Percentiles rank a stretch among this genome's conserved stretches.
phyloP scores from a whole-genome alignment of 2,797 vertebrate genomes.

The Helicolenus hilgendorfi region DNA sequence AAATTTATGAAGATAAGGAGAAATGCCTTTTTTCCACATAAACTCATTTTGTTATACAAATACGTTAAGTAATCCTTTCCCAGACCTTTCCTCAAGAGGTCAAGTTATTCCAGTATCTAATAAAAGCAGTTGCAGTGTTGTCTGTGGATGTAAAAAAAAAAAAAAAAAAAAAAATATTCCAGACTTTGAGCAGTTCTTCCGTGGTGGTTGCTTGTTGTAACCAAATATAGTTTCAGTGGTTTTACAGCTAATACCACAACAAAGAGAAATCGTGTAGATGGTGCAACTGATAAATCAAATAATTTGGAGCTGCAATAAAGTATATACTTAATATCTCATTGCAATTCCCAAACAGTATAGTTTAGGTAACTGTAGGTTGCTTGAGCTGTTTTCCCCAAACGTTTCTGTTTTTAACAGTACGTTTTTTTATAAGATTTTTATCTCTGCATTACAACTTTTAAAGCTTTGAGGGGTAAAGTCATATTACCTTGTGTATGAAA shows the following conservation, averaged over 20 bases:
- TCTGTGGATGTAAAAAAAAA: background rate
- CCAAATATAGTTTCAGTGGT: conserved; percentile 80
- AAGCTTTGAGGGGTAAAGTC: background rate
- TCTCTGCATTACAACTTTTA: background rate
- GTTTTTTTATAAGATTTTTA: no score
- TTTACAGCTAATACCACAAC: conserved; percentile 80
- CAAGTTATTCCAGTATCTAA: background rate
- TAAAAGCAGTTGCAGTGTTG: background rate
- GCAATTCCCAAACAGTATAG: background rate
- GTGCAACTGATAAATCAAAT: background rate
- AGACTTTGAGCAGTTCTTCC: conserved; percentile 33
- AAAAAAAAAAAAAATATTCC: conserved; percentile 25
- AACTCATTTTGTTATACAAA: background rate
- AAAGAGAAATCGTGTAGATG: conserved; percentile 16
- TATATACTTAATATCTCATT: background rate
- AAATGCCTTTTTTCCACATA: background rate
- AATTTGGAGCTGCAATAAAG: background rate
- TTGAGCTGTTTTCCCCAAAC: background rate
- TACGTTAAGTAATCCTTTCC: background rate
- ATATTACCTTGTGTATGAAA: background rate
- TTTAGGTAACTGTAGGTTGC: background rate
- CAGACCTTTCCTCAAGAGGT: background rate
- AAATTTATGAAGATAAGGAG: background rate
- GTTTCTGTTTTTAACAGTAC: no score
- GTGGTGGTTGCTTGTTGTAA: conserved; percentile 24